Conservation (phyloP, 2,797 vertebrate species). For the Coluber constrictor region DNA sequence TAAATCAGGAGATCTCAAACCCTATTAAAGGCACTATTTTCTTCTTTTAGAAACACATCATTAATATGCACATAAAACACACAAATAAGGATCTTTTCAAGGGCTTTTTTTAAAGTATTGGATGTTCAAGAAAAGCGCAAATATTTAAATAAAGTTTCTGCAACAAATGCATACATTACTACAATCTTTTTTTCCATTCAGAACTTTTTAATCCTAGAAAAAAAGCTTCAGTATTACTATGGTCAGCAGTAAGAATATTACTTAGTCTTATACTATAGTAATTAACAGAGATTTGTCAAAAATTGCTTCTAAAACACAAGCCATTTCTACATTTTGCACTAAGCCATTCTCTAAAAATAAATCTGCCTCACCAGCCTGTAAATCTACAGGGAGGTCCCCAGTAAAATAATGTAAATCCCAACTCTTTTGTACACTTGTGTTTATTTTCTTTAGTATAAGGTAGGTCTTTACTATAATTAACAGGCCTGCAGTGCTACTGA, state of each 20-base stretch:
- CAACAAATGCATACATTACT: neutral
- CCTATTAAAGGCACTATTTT: neutral
- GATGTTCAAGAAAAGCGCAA: neutral
- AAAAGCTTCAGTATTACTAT: neutral
- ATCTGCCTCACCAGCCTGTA: neutral
- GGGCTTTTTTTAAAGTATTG: neutral
- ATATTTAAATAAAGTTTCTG: neutral
- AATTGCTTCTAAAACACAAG: neutral
- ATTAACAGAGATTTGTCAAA: neutral
- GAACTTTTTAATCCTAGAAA: neutral
- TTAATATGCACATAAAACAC: neutral
- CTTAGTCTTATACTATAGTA: no score
- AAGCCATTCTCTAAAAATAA: neutral
- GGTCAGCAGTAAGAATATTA: neutral
- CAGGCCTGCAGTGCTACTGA: neutral
- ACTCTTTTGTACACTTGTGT: neutral
- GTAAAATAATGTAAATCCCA: neutral
- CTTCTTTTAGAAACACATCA: neutral
- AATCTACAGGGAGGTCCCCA: neutral
- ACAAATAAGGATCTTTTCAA: neutral
- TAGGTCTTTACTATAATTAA: neutral
- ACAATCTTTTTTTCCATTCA: neutral
- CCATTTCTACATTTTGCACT: neutral
- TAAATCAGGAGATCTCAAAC: neutral
- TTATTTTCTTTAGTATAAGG: neutral